Evolutionary conservation across 2,797 vertebrate species (phyloP), one percentile per base, ranked within the genome.

Genomic region (Emydoidea blandingii): DNA sequence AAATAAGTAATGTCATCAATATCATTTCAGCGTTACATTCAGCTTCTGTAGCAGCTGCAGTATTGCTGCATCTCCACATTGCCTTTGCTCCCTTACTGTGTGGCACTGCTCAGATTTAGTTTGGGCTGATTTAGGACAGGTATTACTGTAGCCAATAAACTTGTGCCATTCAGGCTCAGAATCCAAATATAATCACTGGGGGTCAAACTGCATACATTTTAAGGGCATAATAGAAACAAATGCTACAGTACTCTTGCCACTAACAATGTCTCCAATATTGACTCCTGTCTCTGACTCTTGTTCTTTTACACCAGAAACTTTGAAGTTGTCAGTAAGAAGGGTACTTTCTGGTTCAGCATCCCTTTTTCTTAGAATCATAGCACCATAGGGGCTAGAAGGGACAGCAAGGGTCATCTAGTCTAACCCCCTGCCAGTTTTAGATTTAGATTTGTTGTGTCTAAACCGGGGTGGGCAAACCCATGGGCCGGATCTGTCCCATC

Each of bases 1-100:
- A 97, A 97, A 91, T 92, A 96, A 97, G 94, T 89, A 88, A 95
- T 94, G 94, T 80, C 95, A 93, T 96, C 95, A 96, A 93, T 93
- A 96, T 81, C 79, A 87, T 96, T 96, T 91, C 79, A 96, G 86
- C 37, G 62, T 86, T 83, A 68, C 85, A 88, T 88, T 97, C 91
- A 92, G 81, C 87, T 94, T 84, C 56, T 95, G 85, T 89, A 96
- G 93, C 88, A 92, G 95, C 94, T 91, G 79, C 91, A 79, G 83
- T 89, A 41, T 91, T 91, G 86, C 31, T 54, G 23, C n/a, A 15
- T n/a, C 12, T 34, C n/a, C 53, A 44, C 81, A 25, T 57, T 90
- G 72, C 52, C 78, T 91, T 94, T 95, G 88, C 57, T 79, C 62
- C 91, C 65, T 95, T 86, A 72, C 44, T 90, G 87, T 72, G 27